These are phyloP conservation scores for Pygmarrhopalites habei DNA, from an alignment of 1,140 invertebrate species.

Conservation along the genomic window DNA sequence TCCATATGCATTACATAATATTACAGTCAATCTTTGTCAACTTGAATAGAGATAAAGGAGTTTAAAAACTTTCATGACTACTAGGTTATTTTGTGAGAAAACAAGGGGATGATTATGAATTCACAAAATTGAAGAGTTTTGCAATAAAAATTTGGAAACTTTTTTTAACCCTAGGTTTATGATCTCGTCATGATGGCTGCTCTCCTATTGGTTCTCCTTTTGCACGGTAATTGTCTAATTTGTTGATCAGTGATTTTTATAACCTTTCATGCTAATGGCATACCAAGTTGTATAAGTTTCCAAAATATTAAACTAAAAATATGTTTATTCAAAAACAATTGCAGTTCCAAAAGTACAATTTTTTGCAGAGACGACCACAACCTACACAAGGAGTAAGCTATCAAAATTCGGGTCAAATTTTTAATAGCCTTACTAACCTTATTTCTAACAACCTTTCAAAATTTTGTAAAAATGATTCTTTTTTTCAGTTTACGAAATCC, in stretches of 20 bases:
- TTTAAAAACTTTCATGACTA: too few relatives aligned
- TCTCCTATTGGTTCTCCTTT: constrained; percentile 27
- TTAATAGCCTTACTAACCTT: not conserved
- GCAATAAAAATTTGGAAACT: too few relatives aligned
- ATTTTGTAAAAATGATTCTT: constrained; percentile 5
- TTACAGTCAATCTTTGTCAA: too few relatives aligned
- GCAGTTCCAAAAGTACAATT: not conserved
- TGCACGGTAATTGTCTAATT: constrained; percentile 24
- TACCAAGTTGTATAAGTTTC: not conserved
- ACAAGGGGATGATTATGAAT: too few relatives aligned
- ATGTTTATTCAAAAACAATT: not conserved
- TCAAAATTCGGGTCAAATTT: not conserved
- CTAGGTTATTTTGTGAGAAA: too few relatives aligned
- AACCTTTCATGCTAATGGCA: not conserved
- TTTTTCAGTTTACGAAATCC: constrained; percentile 32
- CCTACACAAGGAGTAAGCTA: not conserved
- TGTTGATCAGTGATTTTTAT: constrained; percentile 6
- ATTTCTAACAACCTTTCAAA: not conserved
- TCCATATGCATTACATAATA: too few relatives aligned
- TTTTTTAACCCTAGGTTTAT: constrained; percentile 23
- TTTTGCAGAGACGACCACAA: not conserved
- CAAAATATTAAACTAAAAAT: not conserved
- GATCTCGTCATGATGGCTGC: constrained; percentile 33
- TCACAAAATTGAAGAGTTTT: too few relatives aligned
- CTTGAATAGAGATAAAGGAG: too few relatives aligned